phyloP scores from a whole-genome alignment of 2,797 vertebrate genomes.

The Hippopotamyrus pictus region DNA sequence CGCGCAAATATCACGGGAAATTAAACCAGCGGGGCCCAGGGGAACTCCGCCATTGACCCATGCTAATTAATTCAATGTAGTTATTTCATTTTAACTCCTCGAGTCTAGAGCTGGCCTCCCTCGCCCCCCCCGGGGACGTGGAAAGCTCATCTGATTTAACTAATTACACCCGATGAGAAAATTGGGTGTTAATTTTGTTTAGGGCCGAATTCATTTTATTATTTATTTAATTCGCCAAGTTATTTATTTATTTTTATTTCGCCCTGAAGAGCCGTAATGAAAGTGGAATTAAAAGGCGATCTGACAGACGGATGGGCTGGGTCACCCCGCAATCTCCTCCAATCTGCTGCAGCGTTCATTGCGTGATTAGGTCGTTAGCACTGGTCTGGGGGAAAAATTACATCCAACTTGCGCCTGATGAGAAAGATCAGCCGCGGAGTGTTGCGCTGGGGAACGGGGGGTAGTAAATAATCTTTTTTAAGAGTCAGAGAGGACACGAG shows the following conservation, averaged over 20 bases:
- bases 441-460: not conserved
- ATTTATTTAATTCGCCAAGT: constrained; percentile 45
- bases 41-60: constrained; percentile 91
- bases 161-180: constrained; percentile 93
- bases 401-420: constrained; percentile 84
- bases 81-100: constrained; percentile 75
- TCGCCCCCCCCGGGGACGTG: constrained; percentile 54
- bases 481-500: constrained; percentile 62
- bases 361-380: constrained; percentile 99
- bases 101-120: constrained; percentile 51
- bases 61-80: constrained; percentile 97
- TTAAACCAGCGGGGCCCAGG: constrained; percentile 92
- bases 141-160: constrained; percentile 89
- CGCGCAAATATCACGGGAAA: constrained; percentile 99
- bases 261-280: constrained; percentile 65
- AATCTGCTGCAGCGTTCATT: constrained; percentile 94
- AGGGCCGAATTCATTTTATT: constrained; percentile 55
- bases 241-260: constrained; percentile 56
- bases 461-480: constrained; percentile 74
- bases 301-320: constrained; percentile 90
- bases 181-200: constrained; percentile 96
- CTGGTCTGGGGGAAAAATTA: constrained; percentile 82
- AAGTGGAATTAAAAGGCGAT: constrained; percentile 83
- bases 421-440: constrained; percentile 30
- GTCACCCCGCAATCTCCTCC: constrained; percentile 96